Base-by-base conservation (phyloP, 2,797 vertebrate species). In the Acropternis orthonyx region DNA sequence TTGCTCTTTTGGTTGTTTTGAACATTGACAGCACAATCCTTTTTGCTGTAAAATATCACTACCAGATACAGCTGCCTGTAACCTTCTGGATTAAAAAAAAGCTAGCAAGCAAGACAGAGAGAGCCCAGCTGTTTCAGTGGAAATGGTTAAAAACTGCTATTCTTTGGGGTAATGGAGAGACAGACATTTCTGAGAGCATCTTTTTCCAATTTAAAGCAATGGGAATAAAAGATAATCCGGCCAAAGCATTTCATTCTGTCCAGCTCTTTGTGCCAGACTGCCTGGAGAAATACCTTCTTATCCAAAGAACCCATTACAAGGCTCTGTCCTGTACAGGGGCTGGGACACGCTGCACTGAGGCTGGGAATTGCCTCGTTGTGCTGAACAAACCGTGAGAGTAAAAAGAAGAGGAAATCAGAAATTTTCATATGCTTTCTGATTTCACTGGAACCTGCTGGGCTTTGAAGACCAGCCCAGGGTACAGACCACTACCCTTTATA, bases 151-250 rank as follows among this genome's bases (percentile, higher is more conserved):
- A 73, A 83, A 6, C 34, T 68, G 39, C 36, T 58, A 4, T 46
- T 72, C 36, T 81, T 88, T 56, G 58, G 62, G 46, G 62, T n/a
- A 95, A 81, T 14, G 21, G 34, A 74, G 54, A 89, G 24, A 73
- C 44, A 78, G 54, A 51, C 32, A 30, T 58, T 79, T 79, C 68
- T 62, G 72, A 89, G 71, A 90, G 83, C 44, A 73, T n/a, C 46
- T 39, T 83, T 52, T 79, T 93, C 92, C 59, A 65, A 58, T 75
- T 88, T 92, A 89, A 93, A 86, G 69, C 76, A 89, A 76, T 85
- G 30, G 23, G 77, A 19, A 77, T 89, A 75, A 80, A 88, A 89
- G 32, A 51, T 72, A 89, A 86, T 54, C 32, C 0, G 0, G 59
- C 43, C 74, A 83, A 92, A 92, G 79, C 69, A 49, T 49, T 91